A percentile compares a stretch with the other conserved stretches of the same genome.
phyloP scores from a whole-genome alignment of 2,888 invertebrate genomes.

The Pseudanteris insignis region DNA sequence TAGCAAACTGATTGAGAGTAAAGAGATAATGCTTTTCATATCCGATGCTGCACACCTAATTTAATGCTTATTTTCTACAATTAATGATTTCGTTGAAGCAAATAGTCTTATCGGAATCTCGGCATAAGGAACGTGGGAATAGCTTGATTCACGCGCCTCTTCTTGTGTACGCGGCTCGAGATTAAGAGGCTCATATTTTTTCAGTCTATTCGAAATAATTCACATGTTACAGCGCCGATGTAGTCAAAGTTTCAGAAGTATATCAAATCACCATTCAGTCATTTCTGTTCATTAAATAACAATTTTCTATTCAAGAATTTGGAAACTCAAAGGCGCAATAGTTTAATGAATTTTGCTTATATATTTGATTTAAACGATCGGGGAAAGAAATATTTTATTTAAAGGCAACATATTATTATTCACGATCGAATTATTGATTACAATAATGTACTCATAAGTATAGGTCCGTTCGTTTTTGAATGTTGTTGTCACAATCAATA shows the following conservation, averaged over 20 bases:
- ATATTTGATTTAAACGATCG: too few species aligned
- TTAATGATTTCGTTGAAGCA: slow-evolving; percentile 52
- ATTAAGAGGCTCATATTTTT: slow-evolving; percentile 50
- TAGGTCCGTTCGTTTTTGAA: too few species aligned
- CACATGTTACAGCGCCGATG: slow-evolving; percentile 35
- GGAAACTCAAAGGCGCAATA: too few species aligned
- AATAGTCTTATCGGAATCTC: slow-evolving; percentile 59
- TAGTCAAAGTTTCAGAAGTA: too few species aligned
- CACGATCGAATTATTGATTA: too few species aligned
- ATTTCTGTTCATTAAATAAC: background rate
- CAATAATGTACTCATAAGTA: too few species aligned
- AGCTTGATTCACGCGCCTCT: slow-evolving; percentile 56
- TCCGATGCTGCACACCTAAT: slow-evolving; percentile 11
- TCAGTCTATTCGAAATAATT: slow-evolving; percentile 33
- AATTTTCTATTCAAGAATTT: too few species aligned
- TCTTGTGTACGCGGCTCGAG: slow-evolving; percentile 58
- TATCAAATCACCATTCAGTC: background rate
- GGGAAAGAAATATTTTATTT: too few species aligned
- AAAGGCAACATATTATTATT: too few species aligned
- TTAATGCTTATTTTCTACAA: slow-evolving; percentile 29
- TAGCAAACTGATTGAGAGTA: slow-evolving; percentile 8
- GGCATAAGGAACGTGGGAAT: slow-evolving; percentile 59
- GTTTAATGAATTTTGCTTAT: too few species aligned
- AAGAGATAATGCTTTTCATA: slow-evolving; percentile 1
- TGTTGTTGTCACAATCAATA: too few species aligned